phyloP scores from a whole-genome alignment of 1,140 invertebrate species.

The Zaprionus taronus region DNA sequence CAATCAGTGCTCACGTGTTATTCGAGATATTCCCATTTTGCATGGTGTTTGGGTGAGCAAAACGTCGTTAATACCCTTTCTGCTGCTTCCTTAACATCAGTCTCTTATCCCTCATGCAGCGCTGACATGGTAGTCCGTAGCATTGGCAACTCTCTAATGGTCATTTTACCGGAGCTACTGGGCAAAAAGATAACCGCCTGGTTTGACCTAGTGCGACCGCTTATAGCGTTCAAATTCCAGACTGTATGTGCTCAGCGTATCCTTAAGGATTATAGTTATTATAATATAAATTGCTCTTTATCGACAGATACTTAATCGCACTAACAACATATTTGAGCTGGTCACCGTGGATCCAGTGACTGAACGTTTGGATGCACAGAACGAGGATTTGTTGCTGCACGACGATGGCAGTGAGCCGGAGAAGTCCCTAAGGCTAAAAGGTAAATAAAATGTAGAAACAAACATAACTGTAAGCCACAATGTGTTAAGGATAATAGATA shows the following conservation, averaged over 20 bases:
- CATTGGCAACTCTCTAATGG: slow-evolving; percentile 96
- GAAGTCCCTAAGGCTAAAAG: slow-evolving; percentile 92
- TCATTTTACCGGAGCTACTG: slow-evolving; percentile 93
- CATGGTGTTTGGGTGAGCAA: slow-evolving; percentile 94
- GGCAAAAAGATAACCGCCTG: slow-evolving; percentile 95
- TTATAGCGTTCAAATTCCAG: slow-evolving; percentile 97
- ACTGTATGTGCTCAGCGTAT: slow-evolving; percentile 88
- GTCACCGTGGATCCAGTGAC: slow-evolving; percentile 93
- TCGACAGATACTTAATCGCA: slow-evolving; percentile 94
- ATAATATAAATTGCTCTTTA: background rate
- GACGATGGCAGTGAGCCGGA: slow-evolving; percentile 88
- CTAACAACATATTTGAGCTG: slow-evolving; percentile 98
- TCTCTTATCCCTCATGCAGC: slow-evolving; percentile 84
- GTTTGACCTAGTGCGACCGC: slow-evolving; percentile 95
- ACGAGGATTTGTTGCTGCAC: slow-evolving; percentile 86
- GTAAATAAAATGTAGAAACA: slow-evolving; percentile 85
- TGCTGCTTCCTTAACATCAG: background rate
- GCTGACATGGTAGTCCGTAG: slow-evolving; percentile 95
- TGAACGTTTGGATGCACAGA: slow-evolving; percentile 87
- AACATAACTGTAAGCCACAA: background rate
- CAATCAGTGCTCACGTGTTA: slow-evolving; percentile 94
- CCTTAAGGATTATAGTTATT: background rate
- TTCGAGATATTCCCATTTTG: slow-evolving; percentile 99
- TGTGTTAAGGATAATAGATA: too few relatives aligned
- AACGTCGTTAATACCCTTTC: background rate